phyloP scores from a whole-genome alignment of 1,140 invertebrate genomes.

The Cotesia typhae region DNA sequence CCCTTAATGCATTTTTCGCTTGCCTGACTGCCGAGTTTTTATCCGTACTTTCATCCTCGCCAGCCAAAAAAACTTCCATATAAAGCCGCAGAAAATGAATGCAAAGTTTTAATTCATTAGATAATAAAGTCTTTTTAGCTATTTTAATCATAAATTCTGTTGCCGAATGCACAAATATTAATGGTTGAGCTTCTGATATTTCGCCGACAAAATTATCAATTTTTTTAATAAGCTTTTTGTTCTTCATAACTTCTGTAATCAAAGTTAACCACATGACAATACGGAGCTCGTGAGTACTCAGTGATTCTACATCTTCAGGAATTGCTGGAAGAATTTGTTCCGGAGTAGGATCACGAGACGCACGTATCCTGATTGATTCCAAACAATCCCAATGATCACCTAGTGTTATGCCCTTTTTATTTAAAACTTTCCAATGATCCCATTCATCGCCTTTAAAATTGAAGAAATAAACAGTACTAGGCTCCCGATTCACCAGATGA shows the following conservation, averaged over 20 bases:
- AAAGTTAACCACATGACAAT: conserved; percentile 55
- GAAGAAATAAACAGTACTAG: conserved; percentile 53
- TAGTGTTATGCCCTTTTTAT: conserved; percentile 41
- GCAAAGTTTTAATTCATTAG: conserved; percentile 43
- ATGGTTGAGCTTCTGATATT: conserved; percentile 51
- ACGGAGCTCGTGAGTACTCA: conserved; percentile 48
- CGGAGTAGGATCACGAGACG: conserved; percentile 41
- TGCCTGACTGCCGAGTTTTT: conserved; percentile 2
- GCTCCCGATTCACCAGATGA: conserved; percentile 58
- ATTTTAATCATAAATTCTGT: conserved; percentile 47
- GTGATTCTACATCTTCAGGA: conserved; percentile 45
- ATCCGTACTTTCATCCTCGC: conserved; percentile 38
- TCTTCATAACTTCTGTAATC: conserved; percentile 52
- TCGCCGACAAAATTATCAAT: conserved; percentile 45
- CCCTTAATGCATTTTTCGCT: conserved; percentile 41
- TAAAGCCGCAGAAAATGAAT: conserved; percentile 52
- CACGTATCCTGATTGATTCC: conserved; percentile 55
- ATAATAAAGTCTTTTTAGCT: conserved; percentile 34
- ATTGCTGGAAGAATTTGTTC: conserved; percentile 36
- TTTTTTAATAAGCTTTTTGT: conserved; percentile 44
- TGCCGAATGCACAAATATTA: conserved; percentile 53
- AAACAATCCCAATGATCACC: conserved; percentile 57
- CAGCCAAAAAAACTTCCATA: conserved; percentile 54
- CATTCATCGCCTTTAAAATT: conserved; percentile 42
- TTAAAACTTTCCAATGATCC: conserved; percentile 48